Base-by-base conservation (phyloP, 2,113 vertebrate genomes). In the Manacus vitellinus region DNA sequence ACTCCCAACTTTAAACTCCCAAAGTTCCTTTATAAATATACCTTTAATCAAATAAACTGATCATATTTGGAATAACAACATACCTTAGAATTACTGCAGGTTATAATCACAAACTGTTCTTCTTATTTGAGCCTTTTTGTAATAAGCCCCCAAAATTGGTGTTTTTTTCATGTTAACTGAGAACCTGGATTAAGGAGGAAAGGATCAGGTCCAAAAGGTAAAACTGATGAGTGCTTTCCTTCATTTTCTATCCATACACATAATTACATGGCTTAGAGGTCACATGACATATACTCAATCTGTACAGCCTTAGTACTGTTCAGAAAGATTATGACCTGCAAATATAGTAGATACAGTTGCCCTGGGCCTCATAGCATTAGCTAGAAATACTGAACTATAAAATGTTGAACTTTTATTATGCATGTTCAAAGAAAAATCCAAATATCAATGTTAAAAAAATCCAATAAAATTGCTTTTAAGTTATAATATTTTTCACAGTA, bases 381-480 rank as follows among this genome's bases (percentile, higher is more conserved):
- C 27, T 82, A 83, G 31, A 62, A 89, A 63, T 66, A 75, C n/a
- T 25, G 44, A 85, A 87, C 41, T 58, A 18, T 33, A 66, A 67
- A 46, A 30, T 21, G 4, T 44, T 49, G 55, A 70, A 72, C 37
- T 90, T 47, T 33, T 58, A 78, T 43, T 61, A 39, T 31, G 41
- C 5, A 0, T 12, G 15, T 56, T 92, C 68, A 92, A 89, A 95
- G 58, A 78, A 88, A 95, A 96, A 91, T 23, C 10, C 0, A 78
- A 85, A 96, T 95, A 88, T 88, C 65, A 63, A 49, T 52, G 19
- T 78, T 77, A 85, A 94, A 91, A 54, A 95, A 77, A 52, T 33
- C 11, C 18, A 77, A 58, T 93, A 63, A 74, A 81, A 76, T 61
- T 86, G 10, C 27, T 79, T 95, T 92, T 92, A 66, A 9, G 13